Percentiles rank a stretch among this genome's conserved stretches.
These are phyloP conservation scores for Progne subis DNA, from an alignment of 2,113 vertebrate species.

Conservation along the genomic window DNA sequence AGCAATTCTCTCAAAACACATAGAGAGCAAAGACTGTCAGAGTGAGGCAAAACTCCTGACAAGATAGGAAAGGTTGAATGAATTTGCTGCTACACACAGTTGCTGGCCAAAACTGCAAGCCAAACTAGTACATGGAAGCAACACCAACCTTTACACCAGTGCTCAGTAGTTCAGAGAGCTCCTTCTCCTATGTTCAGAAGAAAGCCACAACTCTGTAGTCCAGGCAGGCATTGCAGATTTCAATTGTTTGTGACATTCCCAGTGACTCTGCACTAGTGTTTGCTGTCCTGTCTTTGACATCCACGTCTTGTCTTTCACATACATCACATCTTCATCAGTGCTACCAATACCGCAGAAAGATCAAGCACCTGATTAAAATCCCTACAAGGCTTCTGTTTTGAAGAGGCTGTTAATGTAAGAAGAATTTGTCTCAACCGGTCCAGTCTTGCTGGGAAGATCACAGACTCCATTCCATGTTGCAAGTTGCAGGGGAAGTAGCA, in stretches of 20 bases:
- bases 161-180: background rate
- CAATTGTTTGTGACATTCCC: background rate
- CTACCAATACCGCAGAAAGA: background rate
- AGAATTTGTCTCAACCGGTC: background rate
- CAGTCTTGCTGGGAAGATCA: background rate
- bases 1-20: background rate
- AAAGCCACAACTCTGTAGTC: background rate
- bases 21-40: background rate
- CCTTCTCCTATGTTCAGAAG: background rate
- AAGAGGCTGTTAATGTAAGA: background rate
- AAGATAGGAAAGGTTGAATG: background rate
- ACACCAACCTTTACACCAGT: background rate
- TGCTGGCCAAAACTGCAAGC: background rate
- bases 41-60: background rate
- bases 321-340: background rate
- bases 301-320: background rate
- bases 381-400: background rate
- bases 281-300: background rate
- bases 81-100: background rate
- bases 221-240: background rate
- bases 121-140: background rate
- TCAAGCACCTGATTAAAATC: background rate
- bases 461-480: background rate
- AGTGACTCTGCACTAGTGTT: background rate
- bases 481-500: background rate